Percentiles rank a stretch among this genome's conserved stretches.
These are phyloP conservation scores for Ciconia boyciana DNA, from an alignment of 2,113 vertebrate genomes.

Conservation along the genomic window DNA sequence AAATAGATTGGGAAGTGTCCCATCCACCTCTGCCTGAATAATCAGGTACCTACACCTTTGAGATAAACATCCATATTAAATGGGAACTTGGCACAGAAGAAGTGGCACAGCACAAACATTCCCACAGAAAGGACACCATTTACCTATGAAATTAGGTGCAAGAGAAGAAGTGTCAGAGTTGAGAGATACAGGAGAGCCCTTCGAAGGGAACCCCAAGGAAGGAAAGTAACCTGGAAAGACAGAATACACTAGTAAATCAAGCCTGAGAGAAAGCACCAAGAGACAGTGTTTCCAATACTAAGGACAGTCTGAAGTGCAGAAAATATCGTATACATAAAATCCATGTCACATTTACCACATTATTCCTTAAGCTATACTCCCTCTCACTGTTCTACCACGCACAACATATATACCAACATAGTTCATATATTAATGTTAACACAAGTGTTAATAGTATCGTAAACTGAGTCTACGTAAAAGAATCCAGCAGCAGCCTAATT, in stretches of 20 bases:
- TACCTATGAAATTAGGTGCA: slow-evolving; percentile 87
- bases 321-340: not conserved
- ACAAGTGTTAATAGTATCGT: not conserved
- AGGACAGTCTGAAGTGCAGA: not conserved
- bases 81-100: not conserved
- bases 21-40: not conserved
- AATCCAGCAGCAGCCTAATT: not conserved
- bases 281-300: not conserved
- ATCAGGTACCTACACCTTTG: not conserved
- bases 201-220: slow-evolving; percentile 89
- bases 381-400: not conserved
- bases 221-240: slow-evolving; percentile 88
- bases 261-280: not conserved
- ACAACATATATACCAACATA: not conserved
- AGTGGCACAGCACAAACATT: not conserved
- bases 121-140: slow-evolving; percentile 50
- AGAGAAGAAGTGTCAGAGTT: slow-evolving; percentile 85
- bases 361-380: not conserved
- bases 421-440: not conserved
- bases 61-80: not conserved
- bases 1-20: not conserved
- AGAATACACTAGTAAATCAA: slow-evolving; percentile 64
- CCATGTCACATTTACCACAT: not conserved
- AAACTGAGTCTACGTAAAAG: not conserved
- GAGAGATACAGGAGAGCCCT: slow-evolving; percentile 85